These are phyloP conservation scores for Andrena chrysosceles DNA, from an alignment of 2,888 invertebrate genomes.

Conservation along the genomic window DNA sequence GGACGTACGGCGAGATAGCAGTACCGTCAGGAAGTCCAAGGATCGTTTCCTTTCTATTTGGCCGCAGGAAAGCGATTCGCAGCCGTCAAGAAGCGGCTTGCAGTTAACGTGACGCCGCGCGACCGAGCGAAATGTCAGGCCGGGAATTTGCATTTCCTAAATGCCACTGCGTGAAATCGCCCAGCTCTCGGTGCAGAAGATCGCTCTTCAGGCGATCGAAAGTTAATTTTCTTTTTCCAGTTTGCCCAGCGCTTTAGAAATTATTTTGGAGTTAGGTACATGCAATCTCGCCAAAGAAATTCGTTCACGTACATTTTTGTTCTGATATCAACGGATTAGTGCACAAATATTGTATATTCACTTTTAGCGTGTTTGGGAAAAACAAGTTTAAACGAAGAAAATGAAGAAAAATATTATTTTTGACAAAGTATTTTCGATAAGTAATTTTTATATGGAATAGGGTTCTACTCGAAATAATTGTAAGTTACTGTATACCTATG, in stretches of 20 bases:
- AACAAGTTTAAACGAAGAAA: no score
- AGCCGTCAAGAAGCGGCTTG: slow-evolving; percentile 36
- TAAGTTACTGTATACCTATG: no score
- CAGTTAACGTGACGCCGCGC: slow-evolving; percentile 37
- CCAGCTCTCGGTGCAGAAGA: slow-evolving; percentile 31
- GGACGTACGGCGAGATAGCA: slow-evolving; percentile 2
- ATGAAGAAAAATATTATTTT: no score
- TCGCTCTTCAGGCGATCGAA: slow-evolving; percentile 25
- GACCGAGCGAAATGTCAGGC: slow-evolving; percentile 74
- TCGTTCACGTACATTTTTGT: no score
- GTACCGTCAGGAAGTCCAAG: slow-evolving; percentile 29
- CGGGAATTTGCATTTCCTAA: slow-evolving; percentile 77
- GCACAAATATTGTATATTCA: no score
- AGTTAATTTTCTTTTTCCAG: background rate
- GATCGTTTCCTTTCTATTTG: slow-evolving; percentile 34
- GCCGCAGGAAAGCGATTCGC: slow-evolving; percentile 32
- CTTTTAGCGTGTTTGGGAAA: no score
- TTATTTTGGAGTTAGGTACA: background rate
- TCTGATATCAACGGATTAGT: no score
- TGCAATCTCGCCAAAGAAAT: no score
- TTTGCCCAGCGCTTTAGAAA: background rate
- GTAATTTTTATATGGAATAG: no score
- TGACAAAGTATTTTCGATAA: no score
- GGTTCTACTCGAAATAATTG: background rate
- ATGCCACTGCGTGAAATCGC: slow-evolving; percentile 75